Percentiles rank a stretch among this genome's conserved stretches.
Conservation (phyloP, 2,888 invertebrate genomes). For the Onchidella celtica region DNA sequence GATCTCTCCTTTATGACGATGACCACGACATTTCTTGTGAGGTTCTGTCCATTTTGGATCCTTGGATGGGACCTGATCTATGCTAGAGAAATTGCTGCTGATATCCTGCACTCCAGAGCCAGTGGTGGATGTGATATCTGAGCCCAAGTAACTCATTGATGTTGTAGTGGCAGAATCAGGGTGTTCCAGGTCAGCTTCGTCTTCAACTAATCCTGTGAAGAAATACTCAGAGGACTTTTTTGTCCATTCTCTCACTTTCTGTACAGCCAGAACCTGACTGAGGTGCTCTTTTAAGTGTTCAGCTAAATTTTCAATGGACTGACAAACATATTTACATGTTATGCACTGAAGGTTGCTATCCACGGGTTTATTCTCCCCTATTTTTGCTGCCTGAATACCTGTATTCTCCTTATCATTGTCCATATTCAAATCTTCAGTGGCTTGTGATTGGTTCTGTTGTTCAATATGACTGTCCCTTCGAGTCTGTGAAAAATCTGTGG, state of each 20-base stretch:
- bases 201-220: not conserved
- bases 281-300: slow-evolving; percentile 42
- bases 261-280: slow-evolving; percentile 34
- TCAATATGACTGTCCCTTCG: not conserved
- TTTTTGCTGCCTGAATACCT: not conserved
- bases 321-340: slow-evolving; percentile 20
- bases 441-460: not conserved
- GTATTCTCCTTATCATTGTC: not conserved
- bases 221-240: slow-evolving; percentile 37
- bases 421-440: not conserved
- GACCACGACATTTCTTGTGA: slow-evolving; percentile 26
- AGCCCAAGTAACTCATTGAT: slow-evolving; percentile 25
- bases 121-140: slow-evolving; percentile 40
- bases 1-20: slow-evolving; percentile 33
- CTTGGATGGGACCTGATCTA: not conserved
- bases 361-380: not conserved
- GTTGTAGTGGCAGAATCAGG: not conserved
- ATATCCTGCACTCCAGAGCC: slow-evolving; percentile 12
- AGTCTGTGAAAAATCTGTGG: not conserved
- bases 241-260: slow-evolving; percentile 46
- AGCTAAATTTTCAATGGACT: not conserved
- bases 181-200: not conserved
- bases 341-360: not conserved
- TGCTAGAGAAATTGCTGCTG: slow-evolving; percentile 27
- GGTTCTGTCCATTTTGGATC: slow-evolving; percentile 30